phyloP scores from a whole-genome alignment of 1,140 invertebrate species.

The Solen grandis region DNA sequence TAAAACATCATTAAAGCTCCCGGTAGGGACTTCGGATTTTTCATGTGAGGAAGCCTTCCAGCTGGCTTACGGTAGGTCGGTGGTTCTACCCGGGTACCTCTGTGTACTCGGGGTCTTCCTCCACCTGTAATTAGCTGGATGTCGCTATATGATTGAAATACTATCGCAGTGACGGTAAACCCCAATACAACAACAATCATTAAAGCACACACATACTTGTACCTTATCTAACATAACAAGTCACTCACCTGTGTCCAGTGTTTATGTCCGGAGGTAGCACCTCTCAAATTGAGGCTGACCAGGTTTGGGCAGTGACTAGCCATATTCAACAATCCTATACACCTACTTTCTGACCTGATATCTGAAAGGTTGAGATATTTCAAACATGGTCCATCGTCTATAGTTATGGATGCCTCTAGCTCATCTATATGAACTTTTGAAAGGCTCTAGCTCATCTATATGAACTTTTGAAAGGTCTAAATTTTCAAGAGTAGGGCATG shows the following conservation, averaged over 20 bases:
- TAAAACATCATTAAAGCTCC: no score
- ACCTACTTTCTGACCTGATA: constrained; percentile 14
- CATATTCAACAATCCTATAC: constrained; percentile 17
- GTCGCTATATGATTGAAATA: neutral
- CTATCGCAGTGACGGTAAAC: neutral
- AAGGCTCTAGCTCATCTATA: constrained; percentile 29
- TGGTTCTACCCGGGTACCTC: no score
- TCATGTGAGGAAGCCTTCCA: no score
- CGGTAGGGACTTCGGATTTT: no score
- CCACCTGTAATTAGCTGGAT: neutral
- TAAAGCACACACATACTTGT: no score
- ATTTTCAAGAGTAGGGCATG: constrained; percentile 29
- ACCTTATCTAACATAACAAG: no score
- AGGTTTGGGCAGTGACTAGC: constrained; percentile 39
- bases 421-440: constrained; percentile 36
- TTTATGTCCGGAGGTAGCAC: constrained; percentile 27
- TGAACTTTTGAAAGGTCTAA: constrained; percentile 37
- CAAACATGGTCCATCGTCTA: constrained; percentile 22
- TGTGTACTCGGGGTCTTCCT: neutral
- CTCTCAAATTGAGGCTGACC: constrained; percentile 46
- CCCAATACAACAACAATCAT: neutral
- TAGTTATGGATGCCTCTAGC: constrained; percentile 13
- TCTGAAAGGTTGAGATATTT: constrained; percentile 45
- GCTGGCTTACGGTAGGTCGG: no score
- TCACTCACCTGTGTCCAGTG: constrained; percentile 42